Percentiles rank a stretch among this genome's conserved stretches.
Evolutionary conservation across 1,140 invertebrate species (phyloP).

Genomic region (Hycleus phaleratus): DNA sequence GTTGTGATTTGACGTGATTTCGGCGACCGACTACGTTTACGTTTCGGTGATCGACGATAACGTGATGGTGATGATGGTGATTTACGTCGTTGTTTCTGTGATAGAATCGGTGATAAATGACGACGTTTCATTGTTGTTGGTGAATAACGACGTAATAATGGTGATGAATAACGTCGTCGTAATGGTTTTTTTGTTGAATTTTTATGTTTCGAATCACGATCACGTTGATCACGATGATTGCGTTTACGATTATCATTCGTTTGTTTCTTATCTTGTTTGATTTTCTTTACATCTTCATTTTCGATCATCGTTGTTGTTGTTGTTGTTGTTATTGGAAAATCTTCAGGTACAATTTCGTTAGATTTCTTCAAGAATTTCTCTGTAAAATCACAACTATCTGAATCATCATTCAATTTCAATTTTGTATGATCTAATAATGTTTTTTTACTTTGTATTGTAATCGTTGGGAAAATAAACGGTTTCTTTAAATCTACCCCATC

Average conservation of each 20-base stretch:
- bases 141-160: constrained; percentile 5
- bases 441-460: constrained; percentile 23
- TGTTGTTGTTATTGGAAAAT: too few species aligned
- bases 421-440: constrained; percentile 20
- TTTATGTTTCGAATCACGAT: neutral
- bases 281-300: too few species aligned
- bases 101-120: neutral
- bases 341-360: neutral
- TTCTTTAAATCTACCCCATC: constrained; percentile 7
- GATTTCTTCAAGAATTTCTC: neutral
- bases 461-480: constrained; percentile 23
- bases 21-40: neutral
- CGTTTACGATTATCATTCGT: neutral
- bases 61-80: neutral
- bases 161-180: constrained; percentile 7
- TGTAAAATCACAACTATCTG: constrained; percentile 12
- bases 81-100: neutral
- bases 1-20: neutral
- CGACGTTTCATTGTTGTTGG: constrained; percentile 5
- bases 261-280: neutral
- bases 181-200: constrained; percentile 2
- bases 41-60: neutral
- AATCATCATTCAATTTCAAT: constrained; percentile 26
- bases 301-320: too few species aligned
- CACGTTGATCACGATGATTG: neutral